Base-by-base conservation (phyloP, 2,888 invertebrate genomes). In the Liodrosophila aerea region DNA sequence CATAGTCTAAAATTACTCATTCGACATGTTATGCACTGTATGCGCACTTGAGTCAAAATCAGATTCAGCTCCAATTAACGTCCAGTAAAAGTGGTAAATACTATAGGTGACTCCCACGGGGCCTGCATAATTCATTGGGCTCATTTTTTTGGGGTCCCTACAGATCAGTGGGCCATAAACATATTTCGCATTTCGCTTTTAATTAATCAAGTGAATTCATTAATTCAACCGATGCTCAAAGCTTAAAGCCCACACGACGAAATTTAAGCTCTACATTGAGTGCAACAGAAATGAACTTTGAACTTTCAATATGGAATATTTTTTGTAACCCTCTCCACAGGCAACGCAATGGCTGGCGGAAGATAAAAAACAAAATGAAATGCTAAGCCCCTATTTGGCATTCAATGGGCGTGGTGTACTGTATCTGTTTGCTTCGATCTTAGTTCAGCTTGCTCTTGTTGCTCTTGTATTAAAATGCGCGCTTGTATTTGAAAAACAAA, bases 391-490 rank as follows among this genome's bases (percentile, higher is more conserved):
- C 80, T 70, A 76, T 78, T 82, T 73, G 78, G 56, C 49, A 59
- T 53, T 46, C 64, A 63, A 12, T 50, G 57, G 52, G 56, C 63
- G 66, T 53, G 52, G 49, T 18, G 18, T 29, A 33, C 16, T 18
- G 45, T 15, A 13, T 34, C 36, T 46, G 8, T 15, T 45, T 11
- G 29, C 29, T 7, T 12, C 33, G 7, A 12, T 46, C 27, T 27
- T 1, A 22, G 9, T 36, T 7, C 47, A 43, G 40, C 31, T 46
- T 47, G 44, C 44, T 62, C 46, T 49, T 67, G 67, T 57, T 70
- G 66, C 60, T n/a, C n/a, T n/a, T 72, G 72, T 77, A 88, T 88
- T 88, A 87, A 88, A 89, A 88, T 87, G 83, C 87, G 85, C 89
- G 89, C 88, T 88, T 87, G 88, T 88, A 87, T 88, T 88, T 87